A percentile compares a stretch with the other conserved stretches of the same genome.
These are phyloP conservation scores for Phasia obesa DNA, from an alignment of 2,888 invertebrate species.

Conservation along the genomic window DNA sequence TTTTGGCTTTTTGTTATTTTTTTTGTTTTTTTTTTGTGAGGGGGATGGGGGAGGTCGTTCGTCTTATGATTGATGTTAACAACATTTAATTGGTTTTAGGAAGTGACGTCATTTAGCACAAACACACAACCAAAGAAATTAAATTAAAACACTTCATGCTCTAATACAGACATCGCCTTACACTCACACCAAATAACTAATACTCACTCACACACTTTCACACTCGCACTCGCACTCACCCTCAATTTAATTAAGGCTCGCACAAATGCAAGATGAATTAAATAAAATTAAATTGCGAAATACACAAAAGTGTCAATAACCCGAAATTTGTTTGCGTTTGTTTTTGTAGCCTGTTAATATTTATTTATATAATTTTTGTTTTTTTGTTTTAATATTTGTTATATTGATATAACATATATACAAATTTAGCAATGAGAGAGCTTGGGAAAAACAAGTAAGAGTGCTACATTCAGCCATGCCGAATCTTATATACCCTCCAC, in stretches of 20 bases:
- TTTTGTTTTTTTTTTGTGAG: background rate
- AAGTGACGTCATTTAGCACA: constrained; percentile 65
- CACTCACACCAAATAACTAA: background rate
- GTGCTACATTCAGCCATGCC: too few relatives aligned
- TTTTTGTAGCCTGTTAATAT: constrained; percentile 36
- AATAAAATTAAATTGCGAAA: constrained; percentile 67
- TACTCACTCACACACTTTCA: background rate
- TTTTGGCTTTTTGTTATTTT: background rate
- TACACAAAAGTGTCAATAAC: constrained; percentile 69
- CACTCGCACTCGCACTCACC: background rate
- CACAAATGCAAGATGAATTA: constrained; percentile 64
- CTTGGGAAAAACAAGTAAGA: too few relatives aligned
- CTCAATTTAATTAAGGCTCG: constrained; percentile 38
- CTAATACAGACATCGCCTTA: background rate
- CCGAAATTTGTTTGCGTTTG: constrained; percentile 57
- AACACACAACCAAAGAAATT: background rate
- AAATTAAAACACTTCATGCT: constrained; percentile 30
- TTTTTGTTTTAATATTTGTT: constrained; percentile 26
- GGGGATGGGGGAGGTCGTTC: too few relatives aligned
- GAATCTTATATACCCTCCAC: too few relatives aligned
- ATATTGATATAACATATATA: constrained; percentile 16
- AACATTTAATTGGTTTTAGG: constrained; percentile 68
- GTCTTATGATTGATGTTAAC: constrained; percentile 66
- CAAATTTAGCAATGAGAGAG: too few relatives aligned
- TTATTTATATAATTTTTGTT: background rate